phyloP scores from a whole-genome alignment of 1,140 invertebrate species.

The Charaxes varanes region DNA sequence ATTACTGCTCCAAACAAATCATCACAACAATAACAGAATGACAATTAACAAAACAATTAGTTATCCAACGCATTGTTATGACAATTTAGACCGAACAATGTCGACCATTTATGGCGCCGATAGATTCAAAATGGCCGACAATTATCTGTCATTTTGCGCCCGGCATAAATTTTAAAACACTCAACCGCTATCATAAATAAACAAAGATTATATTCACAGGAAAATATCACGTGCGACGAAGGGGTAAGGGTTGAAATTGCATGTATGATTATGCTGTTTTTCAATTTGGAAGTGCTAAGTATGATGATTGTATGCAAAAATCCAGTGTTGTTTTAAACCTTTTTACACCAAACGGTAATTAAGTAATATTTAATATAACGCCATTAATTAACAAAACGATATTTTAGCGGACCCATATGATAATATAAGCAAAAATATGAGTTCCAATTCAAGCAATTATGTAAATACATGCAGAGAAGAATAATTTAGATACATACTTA shows the following conservation, averaged over 20 bases:
- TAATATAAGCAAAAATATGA: background rate
- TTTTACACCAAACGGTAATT: background rate
- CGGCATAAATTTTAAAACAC: slow-evolving; percentile 27
- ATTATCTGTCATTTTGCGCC: slow-evolving; percentile 27
- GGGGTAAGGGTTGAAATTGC: slow-evolving; percentile 4
- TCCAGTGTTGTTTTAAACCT: background rate
- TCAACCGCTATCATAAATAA: slow-evolving; percentile 1
- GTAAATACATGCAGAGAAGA: too few species aligned
- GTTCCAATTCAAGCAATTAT: too few species aligned
- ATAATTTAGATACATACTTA: too few species aligned
- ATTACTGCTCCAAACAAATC: slow-evolving; percentile 7
- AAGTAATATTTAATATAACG: too few species aligned
- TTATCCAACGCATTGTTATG: slow-evolving; percentile 32
- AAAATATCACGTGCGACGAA: slow-evolving; percentile 1
- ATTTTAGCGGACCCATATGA: too few species aligned
- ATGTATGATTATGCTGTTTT: background rate
- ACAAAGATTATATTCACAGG: background rate
- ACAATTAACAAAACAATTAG: slow-evolving; percentile 43
- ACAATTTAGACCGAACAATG: slow-evolving; percentile 35
- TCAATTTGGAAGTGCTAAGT: background rate
- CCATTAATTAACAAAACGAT: too few species aligned
- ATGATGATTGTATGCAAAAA: slow-evolving; percentile 28
- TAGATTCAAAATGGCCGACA: slow-evolving; percentile 41
- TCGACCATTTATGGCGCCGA: slow-evolving; percentile 27
- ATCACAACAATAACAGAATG: slow-evolving; percentile 10